A percentile compares a stretch with the other conserved stretches of the same genome.
These are phyloP conservation scores for Cygnus atratus DNA, from an alignment of 2,113 vertebrate species.

Conservation along the genomic window DNA sequence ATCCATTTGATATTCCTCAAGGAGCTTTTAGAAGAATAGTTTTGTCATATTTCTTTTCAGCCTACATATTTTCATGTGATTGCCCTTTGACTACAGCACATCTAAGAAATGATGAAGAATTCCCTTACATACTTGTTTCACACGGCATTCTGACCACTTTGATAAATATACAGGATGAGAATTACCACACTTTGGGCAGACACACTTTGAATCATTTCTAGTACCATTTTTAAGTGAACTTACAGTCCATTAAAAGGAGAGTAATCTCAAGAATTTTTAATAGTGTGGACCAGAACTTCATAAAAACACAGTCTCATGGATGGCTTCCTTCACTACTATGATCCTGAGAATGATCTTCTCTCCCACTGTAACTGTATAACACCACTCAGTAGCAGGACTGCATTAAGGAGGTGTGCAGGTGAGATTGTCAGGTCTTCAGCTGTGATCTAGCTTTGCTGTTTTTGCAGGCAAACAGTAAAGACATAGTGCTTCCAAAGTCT, in stretches of 20 bases:
- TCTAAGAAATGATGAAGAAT: conserved; percentile 2
- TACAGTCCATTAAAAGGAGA: conserved; percentile 29
- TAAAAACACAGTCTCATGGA: conserved; percentile 17
- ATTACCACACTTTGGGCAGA: not conserved
- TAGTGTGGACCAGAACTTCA: conserved; percentile 18
- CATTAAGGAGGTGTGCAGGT: not conserved
- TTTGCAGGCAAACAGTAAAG: not conserved
- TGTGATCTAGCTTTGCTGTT: not conserved
- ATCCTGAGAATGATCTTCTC: conserved; percentile 21
- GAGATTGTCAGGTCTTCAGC: not conserved
- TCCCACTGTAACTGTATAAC: conserved; percentile 12
- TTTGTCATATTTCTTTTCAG: conserved; percentile 20
- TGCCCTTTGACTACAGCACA: not conserved
- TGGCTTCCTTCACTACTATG: conserved; percentile 9
- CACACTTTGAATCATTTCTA: not conserved
- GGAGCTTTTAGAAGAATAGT: conserved; percentile 37
- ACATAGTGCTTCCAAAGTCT: not conserved
- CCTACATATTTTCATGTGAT: conserved; percentile 7
- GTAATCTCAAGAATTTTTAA: conserved; percentile 31
- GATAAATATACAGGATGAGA: not conserved
- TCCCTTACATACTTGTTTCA: not conserved
- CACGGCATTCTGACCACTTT: not conserved
- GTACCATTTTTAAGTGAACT: conserved; percentile 6
- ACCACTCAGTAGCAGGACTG: not conserved
- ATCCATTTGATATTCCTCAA: conserved; percentile 17